A percentile compares a stretch with the other conserved stretches of the same genome.
These are phyloP conservation scores for Cataglyphis cursor DNA, from an alignment of 2,888 invertebrate species.

Conservation along the genomic window DNA sequence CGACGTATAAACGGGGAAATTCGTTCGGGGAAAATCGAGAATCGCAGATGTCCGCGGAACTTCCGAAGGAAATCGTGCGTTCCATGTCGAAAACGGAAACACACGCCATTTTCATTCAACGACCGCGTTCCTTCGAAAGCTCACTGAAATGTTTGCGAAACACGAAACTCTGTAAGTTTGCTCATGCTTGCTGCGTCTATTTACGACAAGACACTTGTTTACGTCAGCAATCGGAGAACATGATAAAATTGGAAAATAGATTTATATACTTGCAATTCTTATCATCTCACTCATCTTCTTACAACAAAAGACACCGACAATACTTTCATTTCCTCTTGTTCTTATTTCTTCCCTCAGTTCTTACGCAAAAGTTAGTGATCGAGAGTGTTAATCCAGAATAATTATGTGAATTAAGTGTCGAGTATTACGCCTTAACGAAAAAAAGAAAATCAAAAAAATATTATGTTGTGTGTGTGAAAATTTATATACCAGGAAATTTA, in stretches of 20 bases:
- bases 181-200: slow-evolving; percentile 35
- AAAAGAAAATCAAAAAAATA: neutral
- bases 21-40: slow-evolving; percentile 19
- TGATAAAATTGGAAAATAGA: neutral
- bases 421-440: neutral
- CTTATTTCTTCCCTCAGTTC: neutral
- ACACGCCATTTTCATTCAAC: slow-evolving; percentile 44
- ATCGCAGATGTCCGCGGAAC: slow-evolving; percentile 23
- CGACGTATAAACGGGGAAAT: neutral
- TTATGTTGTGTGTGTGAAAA: neutral
- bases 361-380: slow-evolving; percentile 9
- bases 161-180: slow-evolving; percentile 34
- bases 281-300: neutral
- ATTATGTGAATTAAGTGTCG: neutral
- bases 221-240: neutral
- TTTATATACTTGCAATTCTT: neutral
- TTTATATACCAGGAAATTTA: neutral
- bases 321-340: neutral
- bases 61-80: slow-evolving; percentile 43
- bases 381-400: neutral
- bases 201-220: slow-evolving; percentile 3
- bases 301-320: neutral
- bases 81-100: slow-evolving; percentile 46
- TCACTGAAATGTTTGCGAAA: slow-evolving; percentile 36
- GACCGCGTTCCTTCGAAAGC: slow-evolving; percentile 28